Percentiles rank a stretch among this genome's conserved stretches.
Conservation (phyloP, 2,888 invertebrate genomes). For the Drosophila eohydei region DNA sequence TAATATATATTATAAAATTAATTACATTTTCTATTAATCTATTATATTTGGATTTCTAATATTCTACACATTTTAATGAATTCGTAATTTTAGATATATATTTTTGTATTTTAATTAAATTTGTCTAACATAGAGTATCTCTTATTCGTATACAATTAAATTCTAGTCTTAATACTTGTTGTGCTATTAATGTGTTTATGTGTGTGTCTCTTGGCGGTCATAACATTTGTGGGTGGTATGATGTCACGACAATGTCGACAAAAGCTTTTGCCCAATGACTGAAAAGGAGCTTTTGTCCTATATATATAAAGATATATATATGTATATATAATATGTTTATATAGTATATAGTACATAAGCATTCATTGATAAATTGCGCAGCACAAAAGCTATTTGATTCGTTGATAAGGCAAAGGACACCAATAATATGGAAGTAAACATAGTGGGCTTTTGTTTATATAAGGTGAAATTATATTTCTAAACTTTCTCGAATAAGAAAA, state of each 20-base stretch:
- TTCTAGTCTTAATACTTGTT: conserved; percentile 42
- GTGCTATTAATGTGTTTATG: conserved; percentile 28
- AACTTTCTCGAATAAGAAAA: neutral
- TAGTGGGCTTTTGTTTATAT: conserved; percentile 12
- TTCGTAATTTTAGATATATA: neutral
- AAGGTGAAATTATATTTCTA: neutral
- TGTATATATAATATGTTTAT: neutral
- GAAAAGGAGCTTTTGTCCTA: conserved; percentile 44
- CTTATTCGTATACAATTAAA: neutral
- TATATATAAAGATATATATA: conserved; percentile 1
- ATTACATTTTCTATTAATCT: neutral
- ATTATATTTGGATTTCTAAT: neutral
- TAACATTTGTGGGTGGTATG: conserved; percentile 52
- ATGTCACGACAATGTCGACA: conserved; percentile 41
- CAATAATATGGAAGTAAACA: conserved; percentile 2
- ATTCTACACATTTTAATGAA: neutral
- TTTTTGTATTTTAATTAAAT: neutral
- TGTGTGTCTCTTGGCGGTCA: conserved; percentile 31
- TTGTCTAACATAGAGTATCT: conserved; percentile 18
- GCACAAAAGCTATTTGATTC: conserved; percentile 10
- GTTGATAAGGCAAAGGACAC: conserved; percentile 15
- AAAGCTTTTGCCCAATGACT: conserved; percentile 42
- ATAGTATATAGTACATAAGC: neutral
- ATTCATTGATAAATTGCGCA: conserved; percentile 34
- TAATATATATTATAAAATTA: neutral